Conservation (phyloP, 2,888 invertebrate genomes). For the Meliscaeva auricollis region DNA sequence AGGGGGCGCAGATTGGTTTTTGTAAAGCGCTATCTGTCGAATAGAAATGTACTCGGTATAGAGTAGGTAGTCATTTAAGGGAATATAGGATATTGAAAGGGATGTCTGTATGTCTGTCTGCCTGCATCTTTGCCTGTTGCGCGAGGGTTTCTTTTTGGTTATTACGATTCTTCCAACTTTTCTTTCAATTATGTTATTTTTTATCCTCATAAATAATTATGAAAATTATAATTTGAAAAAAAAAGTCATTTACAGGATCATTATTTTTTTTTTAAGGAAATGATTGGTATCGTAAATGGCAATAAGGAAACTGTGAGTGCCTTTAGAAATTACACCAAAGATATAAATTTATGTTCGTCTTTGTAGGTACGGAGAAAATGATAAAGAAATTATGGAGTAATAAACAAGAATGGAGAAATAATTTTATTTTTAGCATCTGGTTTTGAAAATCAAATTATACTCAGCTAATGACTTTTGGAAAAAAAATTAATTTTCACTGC, state of each 20-base stretch:
- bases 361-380: neutral
- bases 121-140: neutral
- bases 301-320: neutral
- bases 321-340: too few relatives aligned
- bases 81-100: conserved; percentile 22
- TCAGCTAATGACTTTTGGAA: neutral
- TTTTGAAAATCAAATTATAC: neutral
- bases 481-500: too few relatives aligned
- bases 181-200: neutral
- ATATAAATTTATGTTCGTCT: neutral
- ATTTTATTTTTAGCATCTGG: neutral
- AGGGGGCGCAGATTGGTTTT: conserved; percentile 45
- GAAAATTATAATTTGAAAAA: conserved; percentile 46
- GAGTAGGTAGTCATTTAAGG: conserved; percentile 5
- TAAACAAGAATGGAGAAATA: neutral
- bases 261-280: conserved; percentile 13
- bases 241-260: conserved; percentile 37
- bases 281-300: neutral
- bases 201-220: conserved; percentile 45
- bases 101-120: conserved; percentile 4
- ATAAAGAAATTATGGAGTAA: neutral
- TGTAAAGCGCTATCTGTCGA: conserved; percentile 52
- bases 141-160: conserved; percentile 7
- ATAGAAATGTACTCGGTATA: neutral
- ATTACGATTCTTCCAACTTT: conserved; percentile 30